Percentiles rank a stretch among this genome's conserved stretches.
Evolutionary conservation across 2,113 vertebrate genomes (phyloP).

Genomic region (Salvelinus alpinus): DNA sequence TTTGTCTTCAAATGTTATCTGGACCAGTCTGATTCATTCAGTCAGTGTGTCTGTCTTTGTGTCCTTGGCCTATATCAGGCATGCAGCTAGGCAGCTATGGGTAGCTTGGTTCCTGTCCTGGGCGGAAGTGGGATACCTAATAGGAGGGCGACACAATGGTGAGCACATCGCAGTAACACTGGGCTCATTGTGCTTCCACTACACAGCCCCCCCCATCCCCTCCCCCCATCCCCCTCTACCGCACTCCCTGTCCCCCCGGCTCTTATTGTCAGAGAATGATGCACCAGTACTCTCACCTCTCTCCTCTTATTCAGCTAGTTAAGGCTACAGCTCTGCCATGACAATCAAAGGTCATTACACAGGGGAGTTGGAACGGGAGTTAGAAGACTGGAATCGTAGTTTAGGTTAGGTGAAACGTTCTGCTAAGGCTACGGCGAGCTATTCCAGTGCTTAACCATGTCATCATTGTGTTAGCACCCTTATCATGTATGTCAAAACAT

Average conservation of each 20-base stretch:
- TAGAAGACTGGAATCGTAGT: not conserved
- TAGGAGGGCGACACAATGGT: constrained; percentile 85
- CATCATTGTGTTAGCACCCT: not conserved
- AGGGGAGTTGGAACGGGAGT: not conserved
- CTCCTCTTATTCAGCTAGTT: constrained; percentile 86
- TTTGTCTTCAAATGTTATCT: not conserved
- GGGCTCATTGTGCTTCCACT: constrained; percentile 80
- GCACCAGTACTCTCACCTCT: constrained; percentile 53
- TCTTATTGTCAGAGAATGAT: constrained; percentile 80
- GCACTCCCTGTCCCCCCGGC: constrained; percentile 76
- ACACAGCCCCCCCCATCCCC: constrained; percentile 72
- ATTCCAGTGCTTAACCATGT: not conserved
- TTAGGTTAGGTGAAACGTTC: not conserved
- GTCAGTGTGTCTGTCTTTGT: not conserved
- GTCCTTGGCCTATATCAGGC: constrained; percentile 68
- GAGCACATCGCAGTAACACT: constrained; percentile 82
- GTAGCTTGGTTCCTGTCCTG: constrained; percentile 4
- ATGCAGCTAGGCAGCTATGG: not conserved
- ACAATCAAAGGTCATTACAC: constrained; percentile 72
- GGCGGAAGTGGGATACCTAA: constrained; percentile 51
- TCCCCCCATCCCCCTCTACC: constrained; percentile 73
- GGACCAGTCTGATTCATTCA: not conserved
- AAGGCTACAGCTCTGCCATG: constrained; percentile 81
- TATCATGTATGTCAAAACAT: constrained; percentile 16
- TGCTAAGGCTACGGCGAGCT: not conserved